Percentiles rank a stretch among this genome's conserved stretches.
phyloP scores from a whole-genome alignment of 2,113 vertebrate genomes.

The Oryctolagus cuniculus region DNA sequence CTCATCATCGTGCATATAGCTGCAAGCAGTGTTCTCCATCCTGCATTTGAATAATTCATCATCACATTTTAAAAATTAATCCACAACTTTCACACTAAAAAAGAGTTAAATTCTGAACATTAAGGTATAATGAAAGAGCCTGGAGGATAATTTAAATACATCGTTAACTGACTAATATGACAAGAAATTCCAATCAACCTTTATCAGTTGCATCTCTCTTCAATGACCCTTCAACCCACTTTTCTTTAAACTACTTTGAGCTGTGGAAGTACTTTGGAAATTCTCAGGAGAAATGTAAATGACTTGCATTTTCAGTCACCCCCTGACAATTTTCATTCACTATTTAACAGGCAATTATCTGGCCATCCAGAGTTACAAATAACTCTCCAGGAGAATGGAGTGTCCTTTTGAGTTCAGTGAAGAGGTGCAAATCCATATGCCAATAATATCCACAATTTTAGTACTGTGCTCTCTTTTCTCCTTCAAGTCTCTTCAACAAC shows the following conservation, averaged over 20 bases:
- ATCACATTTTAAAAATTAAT: constrained; percentile 55
- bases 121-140: constrained; percentile 74
- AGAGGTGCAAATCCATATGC: constrained; percentile 75
- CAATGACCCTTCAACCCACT: constrained; percentile 76
- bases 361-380: constrained; percentile 78
- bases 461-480: constrained; percentile 59
- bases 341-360: constrained; percentile 82
- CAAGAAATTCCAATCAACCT: constrained; percentile 82
- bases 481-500: constrained; percentile 63
- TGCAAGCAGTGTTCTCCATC: not conserved
- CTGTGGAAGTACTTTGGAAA: constrained; percentile 60
- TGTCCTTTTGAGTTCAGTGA: constrained; percentile 78
- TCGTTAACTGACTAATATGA: constrained; percentile 81
- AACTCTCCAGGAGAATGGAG: constrained; percentile 74
- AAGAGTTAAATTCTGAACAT: constrained; percentile 72
- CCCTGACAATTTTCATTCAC: constrained; percentile 82
- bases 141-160: constrained; percentile 79
- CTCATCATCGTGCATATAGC: not conserved
- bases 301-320: constrained; percentile 77
- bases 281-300: constrained; percentile 76
- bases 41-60: constrained; percentile 57
- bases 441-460: constrained; percentile 46
- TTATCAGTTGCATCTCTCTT: constrained; percentile 77
- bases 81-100: constrained; percentile 60
- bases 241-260: constrained; percentile 76